phyloP scores from a whole-genome alignment of 1,140 invertebrate genomes.

The Anoplolepis gracilipes region DNA sequence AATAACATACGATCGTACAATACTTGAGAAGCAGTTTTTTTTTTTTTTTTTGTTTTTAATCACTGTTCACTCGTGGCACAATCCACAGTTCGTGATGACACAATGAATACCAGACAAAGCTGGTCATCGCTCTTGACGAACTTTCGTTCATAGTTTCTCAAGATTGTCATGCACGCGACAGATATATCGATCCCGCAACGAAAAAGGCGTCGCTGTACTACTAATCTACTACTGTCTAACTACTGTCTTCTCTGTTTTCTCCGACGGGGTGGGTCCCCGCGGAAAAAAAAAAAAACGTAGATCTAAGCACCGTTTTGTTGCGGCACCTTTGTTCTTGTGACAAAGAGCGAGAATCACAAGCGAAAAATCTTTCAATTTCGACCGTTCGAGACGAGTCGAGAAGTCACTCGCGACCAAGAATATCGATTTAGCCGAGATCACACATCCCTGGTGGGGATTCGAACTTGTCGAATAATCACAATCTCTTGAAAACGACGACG shows the following conservation, averaged over 20 bases:
- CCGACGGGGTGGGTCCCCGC: constrained; percentile 54
- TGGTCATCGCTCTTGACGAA: constrained; percentile 55
- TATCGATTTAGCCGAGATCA: constrained; percentile 63
- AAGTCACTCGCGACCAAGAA: constrained; percentile 64
- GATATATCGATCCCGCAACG: constrained; percentile 10
- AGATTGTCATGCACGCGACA: constrained; percentile 9
- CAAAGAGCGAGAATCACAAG: constrained; percentile 44
- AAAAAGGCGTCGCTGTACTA: too few species aligned
- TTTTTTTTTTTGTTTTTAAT: too few species aligned
- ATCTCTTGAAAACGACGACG: constrained; percentile 5
- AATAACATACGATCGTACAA: not conserved
- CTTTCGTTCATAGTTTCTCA: constrained; percentile 63
- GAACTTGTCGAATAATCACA: constrained; percentile 52
- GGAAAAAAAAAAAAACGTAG: not conserved
- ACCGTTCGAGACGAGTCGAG: constrained; percentile 22
- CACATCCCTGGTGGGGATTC: constrained; percentile 53
- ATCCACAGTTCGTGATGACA: constrained; percentile 69
- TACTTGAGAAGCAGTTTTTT: constrained; percentile 27
- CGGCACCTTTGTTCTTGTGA: not conserved
- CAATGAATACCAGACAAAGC: constrained; percentile 54
- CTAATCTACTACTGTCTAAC: too few species aligned
- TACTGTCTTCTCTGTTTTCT: not conserved
- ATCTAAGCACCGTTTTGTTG: constrained; percentile 41
- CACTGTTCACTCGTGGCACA: constrained; percentile 65
- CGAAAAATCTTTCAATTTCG: not conserved